Evolutionary conservation across 2,888 invertebrate species (phyloP), one percentile per base, ranked within the genome.

Genomic region (Mechanitis mazaeus): DNA sequence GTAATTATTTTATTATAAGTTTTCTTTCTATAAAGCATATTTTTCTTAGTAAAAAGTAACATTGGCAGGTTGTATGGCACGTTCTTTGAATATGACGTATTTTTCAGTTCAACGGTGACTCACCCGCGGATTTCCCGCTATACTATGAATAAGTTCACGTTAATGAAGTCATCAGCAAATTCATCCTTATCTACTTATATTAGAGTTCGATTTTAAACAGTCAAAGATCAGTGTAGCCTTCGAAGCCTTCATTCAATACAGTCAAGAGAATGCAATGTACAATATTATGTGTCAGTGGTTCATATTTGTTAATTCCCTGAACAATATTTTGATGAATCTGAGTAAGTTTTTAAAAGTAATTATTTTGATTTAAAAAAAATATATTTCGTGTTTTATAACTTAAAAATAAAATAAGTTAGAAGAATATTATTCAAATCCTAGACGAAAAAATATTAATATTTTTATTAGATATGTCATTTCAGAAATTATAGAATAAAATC

Each of bases 221-320:
- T 2, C 3, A 11, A 3, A 38, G 4, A 3, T 1, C 0, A 2
- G 58, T 42, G 55, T 55, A 54, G 56, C 59, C 47, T 59, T 45
- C 33, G 59, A 63, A 63, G 59, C 61, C 61, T 61, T 57, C 33
- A 56, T 56, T 33, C 35, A 55, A 45, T 55, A 46, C 35, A 59
- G 60, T 65, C 63, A 67, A 64, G 64, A 60, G 58, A 63, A 65
- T 47, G 68, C 58, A 58, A 58, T 57, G 63, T 62, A 58, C 54
- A 46, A 59, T 55, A 59, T 55, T 45, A 71, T 71, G 71, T 71
- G 70, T 58, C 65, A 66, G 46, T 65, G 59, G 63, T 58, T 69
- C 61, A 59, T 60, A 65, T 57, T 64, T 54, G 46, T 64, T 61
- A 28, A 58, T 38, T 58, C 53, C 28, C 45, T 64, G 62, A 47